A percentile compares a stretch with the other conserved stretches of the same genome.
phyloP scores from a whole-genome alignment of 2,113 vertebrate genomes.

The Columbina picui region DNA sequence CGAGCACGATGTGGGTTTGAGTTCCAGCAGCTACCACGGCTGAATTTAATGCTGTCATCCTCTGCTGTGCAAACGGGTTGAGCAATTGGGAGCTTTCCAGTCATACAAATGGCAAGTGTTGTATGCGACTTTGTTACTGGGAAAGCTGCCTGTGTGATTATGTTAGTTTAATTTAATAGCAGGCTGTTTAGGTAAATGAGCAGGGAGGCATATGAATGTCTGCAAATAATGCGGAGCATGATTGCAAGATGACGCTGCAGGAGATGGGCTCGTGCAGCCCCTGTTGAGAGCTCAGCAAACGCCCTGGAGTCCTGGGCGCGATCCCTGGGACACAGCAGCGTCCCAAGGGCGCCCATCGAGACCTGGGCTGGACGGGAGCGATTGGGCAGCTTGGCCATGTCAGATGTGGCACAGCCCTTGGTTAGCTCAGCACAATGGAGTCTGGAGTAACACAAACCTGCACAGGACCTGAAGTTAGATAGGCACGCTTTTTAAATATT shows the following conservation, averaged over 20 bases:
- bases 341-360: neutral
- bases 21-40: neutral
- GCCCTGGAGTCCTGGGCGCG: neutral
- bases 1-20: neutral
- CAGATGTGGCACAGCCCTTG: neutral
- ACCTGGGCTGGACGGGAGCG: neutral
- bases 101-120: neutral
- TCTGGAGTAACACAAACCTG: neutral
- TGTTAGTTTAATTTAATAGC: slow-evolving; percentile 46
- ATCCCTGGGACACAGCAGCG: neutral
- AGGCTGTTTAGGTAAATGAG: slow-evolving; percentile 49
- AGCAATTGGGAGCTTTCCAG: neutral
- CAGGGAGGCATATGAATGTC: slow-evolving; percentile 4
- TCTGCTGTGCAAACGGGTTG: neutral
- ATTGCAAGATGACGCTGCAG: neutral
- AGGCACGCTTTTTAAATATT: neutral
- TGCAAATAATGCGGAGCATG: neutral
- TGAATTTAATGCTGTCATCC: neutral
- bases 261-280: neutral
- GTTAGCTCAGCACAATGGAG: neutral
- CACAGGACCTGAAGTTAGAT: neutral
- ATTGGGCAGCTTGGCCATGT: neutral
- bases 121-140: neutral
- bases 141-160: slow-evolving; percentile 17
- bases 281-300: neutral